Base-by-base conservation (phyloP, 2,888 invertebrate species). In the Macaria liturata region DNA sequence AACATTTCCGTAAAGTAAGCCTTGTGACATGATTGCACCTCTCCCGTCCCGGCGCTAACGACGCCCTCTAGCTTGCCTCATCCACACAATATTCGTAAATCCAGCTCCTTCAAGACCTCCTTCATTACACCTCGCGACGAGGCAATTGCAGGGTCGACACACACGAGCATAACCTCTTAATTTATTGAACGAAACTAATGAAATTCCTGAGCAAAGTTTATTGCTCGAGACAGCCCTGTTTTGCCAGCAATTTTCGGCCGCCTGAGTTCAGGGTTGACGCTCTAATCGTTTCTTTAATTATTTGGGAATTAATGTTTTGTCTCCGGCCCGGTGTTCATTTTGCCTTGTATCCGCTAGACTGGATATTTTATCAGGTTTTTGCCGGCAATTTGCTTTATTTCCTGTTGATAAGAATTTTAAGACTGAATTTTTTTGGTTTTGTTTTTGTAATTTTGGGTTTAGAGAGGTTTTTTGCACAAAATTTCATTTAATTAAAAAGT, bases 121-220 rank as follows among this genome's bases (percentile, higher is more conserved):
- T 88, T 88, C 88, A 90, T 91, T 90, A 90, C 82, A 81, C 83
- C 81, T 80, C 75, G 72, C 80, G 87, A 90, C 85, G 80, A 87
- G 87, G 88, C 90, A 90, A 91, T 90, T 85, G 87, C 89, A 87
- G 85, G 90, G 90, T 81, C 88, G 89, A 90, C 90, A 91, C 89
- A 91, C 89, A 85, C 84, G 85, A 87, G 87, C 88, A 91, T 91
- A 90, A 91, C 90, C 89, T 88, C 89, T 90, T 91, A 91, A 91
- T 91, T 91, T 91, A 91, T 91, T 90, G 90, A 88, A 91, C 84
- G 83, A 89, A 91, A 90, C 89, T 91, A 91, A 91, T 91, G 91
- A 91, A 91, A 91, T 91, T 91, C 91, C 89, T 79, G 75, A 76
- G 83, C 84, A 81, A 85, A 91, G 81, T 91, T 91, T 91, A 91